A percentile compares a stretch with the other conserved stretches of the same genome.
phyloP scores from a whole-genome alignment of 2,113 vertebrate species.

The Rhinopithecus roxellana region DNA sequence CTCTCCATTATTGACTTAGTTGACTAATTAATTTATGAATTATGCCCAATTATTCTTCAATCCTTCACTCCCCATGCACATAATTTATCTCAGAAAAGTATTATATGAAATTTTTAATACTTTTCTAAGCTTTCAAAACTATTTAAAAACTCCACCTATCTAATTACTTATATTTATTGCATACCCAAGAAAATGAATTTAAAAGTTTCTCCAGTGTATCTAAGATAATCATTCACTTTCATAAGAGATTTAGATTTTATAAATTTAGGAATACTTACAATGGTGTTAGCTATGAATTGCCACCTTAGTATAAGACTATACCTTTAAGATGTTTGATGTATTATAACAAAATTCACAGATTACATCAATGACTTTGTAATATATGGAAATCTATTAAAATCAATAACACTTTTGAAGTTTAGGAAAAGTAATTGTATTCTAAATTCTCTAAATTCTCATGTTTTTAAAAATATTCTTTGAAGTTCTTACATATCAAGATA shows the following conservation, averaged over 20 bases:
- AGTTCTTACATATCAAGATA: background rate
- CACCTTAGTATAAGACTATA: background rate
- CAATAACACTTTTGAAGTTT: background rate
- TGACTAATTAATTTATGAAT: background rate
- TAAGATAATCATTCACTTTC: background rate
- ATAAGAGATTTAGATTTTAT: background rate
- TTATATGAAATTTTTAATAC: background rate
- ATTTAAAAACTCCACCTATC: background rate
- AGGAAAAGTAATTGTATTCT: background rate
- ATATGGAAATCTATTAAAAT: constrained; percentile 5
- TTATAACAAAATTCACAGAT: background rate
- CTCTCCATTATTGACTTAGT: background rate
- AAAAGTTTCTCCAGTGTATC: background rate
- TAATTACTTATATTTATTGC: background rate
- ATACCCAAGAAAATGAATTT: background rate
- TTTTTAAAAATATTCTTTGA: background rate
- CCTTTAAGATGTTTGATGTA: background rate
- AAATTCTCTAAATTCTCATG: too few species aligned
- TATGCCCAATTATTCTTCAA: background rate
- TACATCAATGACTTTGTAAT: background rate
- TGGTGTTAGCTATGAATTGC: background rate
- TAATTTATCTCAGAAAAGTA: background rate
- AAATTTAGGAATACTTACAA: background rate
- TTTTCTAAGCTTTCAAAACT: background rate
- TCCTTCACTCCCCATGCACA: background rate